Evolutionary conservation across 2,113 vertebrate genomes (phyloP), one percentile per base, ranked within the genome.

Genomic region (Anolis sagrei): DNA sequence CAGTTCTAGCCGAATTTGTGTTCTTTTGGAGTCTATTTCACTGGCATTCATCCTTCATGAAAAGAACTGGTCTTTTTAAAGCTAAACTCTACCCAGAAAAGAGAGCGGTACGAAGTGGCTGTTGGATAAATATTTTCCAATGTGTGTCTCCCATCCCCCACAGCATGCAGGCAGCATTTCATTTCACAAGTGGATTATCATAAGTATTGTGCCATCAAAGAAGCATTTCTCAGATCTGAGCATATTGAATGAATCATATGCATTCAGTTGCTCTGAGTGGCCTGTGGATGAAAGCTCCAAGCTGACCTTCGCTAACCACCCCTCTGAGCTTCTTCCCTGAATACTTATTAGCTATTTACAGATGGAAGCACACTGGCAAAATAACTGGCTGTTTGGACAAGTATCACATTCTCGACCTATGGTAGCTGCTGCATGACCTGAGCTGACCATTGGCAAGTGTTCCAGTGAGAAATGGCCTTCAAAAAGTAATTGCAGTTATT

Each of bases 271-370:
- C 80, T 83, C 34, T 36, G 62, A 79, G 64, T 36, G 51, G 51
- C 21, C 29, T 1, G 80, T 1, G 66, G 81, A 13, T 83, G 48
- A 27, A 85, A 23, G 51, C 61, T 83, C 54, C 25, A 86, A 14
- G 58, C 48, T 86, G 88, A 86, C 85, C 78, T 89, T 84, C 84
- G 48, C 74, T 36, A 32, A 1, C 76, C 66, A 51, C 23, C 62
- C 32, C 83, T 68, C 79, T 13, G 73, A 64, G 34, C 66, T 13
- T 27, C 29, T n/a, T 39, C 0, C 2, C 83, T 84, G 86, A 73
- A 76, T 85, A 44, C 79, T 61, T 83, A 58, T 86, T 44, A 89
- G 80, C 25, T 86, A n/a, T n/a, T 90, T 90, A 90, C 91, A 90
- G 68, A 29, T 2, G 62, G 54, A 36, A 77, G 8, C 91, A 87